Evolutionary conservation across 2,888 invertebrate species (phyloP).

Genomic region (Trichopoda pennipes): DNA sequence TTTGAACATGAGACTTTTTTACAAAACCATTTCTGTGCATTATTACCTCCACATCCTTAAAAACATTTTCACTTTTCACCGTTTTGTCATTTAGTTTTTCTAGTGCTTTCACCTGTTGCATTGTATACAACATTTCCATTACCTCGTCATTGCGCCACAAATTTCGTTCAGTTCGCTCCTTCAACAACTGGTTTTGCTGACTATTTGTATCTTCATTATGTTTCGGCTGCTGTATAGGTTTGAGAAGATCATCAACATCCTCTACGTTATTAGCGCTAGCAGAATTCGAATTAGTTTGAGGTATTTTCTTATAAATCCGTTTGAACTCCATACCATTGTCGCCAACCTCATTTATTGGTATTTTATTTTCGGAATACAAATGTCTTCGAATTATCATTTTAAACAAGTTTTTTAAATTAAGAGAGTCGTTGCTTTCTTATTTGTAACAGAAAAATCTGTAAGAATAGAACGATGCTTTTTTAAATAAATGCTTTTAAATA

Average conservation of each 20-base stretch:
- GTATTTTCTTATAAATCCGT: conserved; percentile 57
- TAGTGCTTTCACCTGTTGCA: conserved; percentile 77
- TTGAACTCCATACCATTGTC: conserved; percentile 55
- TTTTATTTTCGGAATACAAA: conserved; percentile 50
- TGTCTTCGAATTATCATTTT: conserved; percentile 74
- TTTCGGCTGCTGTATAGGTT: conserved; percentile 70
- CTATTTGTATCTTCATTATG: conserved; percentile 21
- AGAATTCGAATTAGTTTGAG: conserved; percentile 68
- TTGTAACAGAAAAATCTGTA: background rate
- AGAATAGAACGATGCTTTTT: background rate
- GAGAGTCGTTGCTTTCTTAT: background rate
- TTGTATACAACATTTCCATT: conserved; percentile 77
- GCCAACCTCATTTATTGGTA: conserved; percentile 39
- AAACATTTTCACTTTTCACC: conserved; percentile 78
- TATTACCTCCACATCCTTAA: conserved; percentile 76
- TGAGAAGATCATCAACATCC: conserved; percentile 75
- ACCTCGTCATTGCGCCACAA: conserved; percentile 80
- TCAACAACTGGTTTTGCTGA: conserved; percentile 36
- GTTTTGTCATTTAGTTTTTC: conserved; percentile 78
- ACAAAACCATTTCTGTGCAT: conserved; percentile 78
- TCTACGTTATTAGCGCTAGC: conserved; percentile 72
- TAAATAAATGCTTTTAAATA: no score
- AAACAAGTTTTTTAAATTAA: background rate
- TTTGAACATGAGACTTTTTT: conserved; percentile 79
- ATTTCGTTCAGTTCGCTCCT: conserved; percentile 77